Percentiles rank a stretch among this genome's conserved stretches.
phyloP scores from a whole-genome alignment of 2,113 vertebrate species.

The Eudyptes chrysolophus region DNA sequence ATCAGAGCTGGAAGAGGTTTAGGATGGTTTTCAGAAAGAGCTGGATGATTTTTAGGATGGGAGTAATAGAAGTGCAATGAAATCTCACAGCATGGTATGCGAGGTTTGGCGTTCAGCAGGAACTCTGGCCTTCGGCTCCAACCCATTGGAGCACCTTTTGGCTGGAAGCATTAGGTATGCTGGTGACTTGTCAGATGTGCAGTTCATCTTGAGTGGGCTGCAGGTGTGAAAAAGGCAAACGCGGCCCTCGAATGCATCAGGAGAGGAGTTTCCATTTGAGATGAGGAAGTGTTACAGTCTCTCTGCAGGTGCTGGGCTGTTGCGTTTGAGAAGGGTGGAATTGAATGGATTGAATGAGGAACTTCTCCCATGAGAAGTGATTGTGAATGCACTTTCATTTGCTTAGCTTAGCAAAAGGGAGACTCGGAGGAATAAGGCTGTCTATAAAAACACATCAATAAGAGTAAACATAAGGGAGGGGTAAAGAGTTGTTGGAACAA shows the following conservation, averaged over 20 bases:
- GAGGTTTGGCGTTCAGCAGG: not conserved
- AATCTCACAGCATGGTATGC: fast-evolving
- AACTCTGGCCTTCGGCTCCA: fast-evolving
- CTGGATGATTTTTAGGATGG: not conserved
- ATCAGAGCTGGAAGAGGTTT: not conserved
- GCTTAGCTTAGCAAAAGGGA: not conserved
- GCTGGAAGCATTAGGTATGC: not conserved
- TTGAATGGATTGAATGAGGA: not conserved
- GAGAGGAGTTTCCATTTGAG: not conserved
- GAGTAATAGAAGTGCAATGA: fast-evolving
- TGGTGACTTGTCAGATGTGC: not conserved
- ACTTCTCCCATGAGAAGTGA: not conserved
- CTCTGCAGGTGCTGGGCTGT: not conserved
- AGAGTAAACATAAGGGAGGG: not conserved
- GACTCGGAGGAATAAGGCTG: not conserved
- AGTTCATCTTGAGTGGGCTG: not conserved
- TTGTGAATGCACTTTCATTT: not conserved
- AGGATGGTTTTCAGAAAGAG: not conserved
- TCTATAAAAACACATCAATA: not conserved
- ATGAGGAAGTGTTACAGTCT: fast-evolving
- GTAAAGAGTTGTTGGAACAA: not conserved
- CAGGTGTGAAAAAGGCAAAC: not conserved
- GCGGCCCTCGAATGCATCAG: fast-evolving
- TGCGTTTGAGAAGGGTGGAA: not conserved
- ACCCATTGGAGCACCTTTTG: not conserved